phyloP scores from a whole-genome alignment of 2,888 invertebrate species.

The Cerceris ruficornis region DNA sequence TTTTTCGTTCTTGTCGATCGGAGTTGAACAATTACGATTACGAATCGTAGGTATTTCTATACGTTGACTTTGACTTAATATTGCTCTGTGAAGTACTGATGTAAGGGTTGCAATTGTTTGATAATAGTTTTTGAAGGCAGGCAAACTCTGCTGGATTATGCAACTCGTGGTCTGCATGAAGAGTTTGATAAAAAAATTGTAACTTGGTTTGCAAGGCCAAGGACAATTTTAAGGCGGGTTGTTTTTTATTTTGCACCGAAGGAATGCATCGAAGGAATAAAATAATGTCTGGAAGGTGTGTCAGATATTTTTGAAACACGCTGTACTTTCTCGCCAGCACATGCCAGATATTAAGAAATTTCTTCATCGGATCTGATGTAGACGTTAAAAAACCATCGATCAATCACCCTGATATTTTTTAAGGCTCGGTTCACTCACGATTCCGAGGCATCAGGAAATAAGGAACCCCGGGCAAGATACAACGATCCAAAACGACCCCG shows the following conservation, averaged over 20 bases:
- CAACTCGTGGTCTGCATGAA: no score
- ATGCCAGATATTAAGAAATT: background rate
- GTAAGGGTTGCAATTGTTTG: no score
- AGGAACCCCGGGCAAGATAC: background rate
- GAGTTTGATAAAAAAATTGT: no score
- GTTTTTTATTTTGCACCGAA: background rate
- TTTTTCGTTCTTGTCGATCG: no score
- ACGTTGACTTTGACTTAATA: no score
- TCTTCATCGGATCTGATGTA: slow-evolving; percentile 10
- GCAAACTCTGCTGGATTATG: no score
- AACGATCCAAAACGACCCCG: background rate
- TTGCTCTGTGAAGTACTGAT: no score
- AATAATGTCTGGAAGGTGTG: background rate
- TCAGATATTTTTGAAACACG: background rate
- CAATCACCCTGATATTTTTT: slow-evolving; percentile 33
- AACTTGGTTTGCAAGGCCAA: no score
- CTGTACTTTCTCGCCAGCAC: background rate
- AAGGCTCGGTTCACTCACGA: background rate
- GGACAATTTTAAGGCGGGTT: no score
- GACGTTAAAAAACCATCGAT: slow-evolving; percentile 26
- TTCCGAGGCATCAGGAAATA: background rate
- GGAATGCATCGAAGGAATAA: background rate
- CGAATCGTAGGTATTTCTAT: no score
- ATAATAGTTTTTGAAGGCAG: no score
- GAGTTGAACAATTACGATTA: no score